Percentiles rank a stretch among this genome's conserved stretches.
Conservation (phyloP, 2,113 vertebrate species). For the Egretta garzetta region DNA sequence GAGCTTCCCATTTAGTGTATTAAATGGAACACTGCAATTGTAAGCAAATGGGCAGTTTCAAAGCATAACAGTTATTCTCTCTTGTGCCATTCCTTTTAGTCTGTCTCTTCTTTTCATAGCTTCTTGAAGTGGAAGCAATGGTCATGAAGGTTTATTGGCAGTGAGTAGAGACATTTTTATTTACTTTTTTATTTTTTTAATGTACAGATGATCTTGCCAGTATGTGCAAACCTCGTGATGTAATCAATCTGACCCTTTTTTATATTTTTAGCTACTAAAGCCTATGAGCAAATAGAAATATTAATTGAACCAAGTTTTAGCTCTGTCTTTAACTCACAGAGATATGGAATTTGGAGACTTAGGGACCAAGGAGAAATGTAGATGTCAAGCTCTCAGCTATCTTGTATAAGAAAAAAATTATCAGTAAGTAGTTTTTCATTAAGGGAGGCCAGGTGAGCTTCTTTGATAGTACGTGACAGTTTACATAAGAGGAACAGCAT, state of each 20-base stretch:
- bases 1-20: neutral
- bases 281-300: neutral
- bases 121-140: neutral
- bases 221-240: neutral
- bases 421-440: neutral
- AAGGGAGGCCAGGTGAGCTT: neutral
- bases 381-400: neutral
- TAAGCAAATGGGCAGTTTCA: neutral
- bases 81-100: neutral
- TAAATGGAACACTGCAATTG: neutral
- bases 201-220: neutral
- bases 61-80: neutral
- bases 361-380: neutral
- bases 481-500: neutral
- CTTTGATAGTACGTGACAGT: neutral
- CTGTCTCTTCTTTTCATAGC: neutral
- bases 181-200: neutral
- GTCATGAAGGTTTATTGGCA: neutral
- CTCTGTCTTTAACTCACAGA: neutral
- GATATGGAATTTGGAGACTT: neutral
- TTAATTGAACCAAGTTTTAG: neutral
- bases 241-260: neutral
- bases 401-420: neutral
- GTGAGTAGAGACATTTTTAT: neutral
- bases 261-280: neutral